A percentile compares a stretch with the other conserved stretches of the same genome.
phyloP scores from a whole-genome alignment of 2,888 invertebrate genomes.

The Himalopsyche japonica region DNA sequence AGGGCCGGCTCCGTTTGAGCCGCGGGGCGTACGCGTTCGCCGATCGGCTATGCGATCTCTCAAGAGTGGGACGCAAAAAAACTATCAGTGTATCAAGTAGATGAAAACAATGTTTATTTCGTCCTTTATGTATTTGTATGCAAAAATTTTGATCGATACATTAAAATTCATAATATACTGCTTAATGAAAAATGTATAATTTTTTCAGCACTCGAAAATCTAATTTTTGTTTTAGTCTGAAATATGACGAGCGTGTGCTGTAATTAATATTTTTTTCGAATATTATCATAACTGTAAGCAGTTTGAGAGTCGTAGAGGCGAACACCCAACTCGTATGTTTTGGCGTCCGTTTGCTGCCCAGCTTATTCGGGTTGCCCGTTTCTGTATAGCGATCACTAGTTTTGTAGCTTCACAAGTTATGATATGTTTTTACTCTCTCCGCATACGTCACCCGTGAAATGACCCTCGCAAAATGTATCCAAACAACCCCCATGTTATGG shows the following conservation, averaged over 20 bases:
- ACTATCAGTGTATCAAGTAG: neutral
- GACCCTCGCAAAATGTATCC: neutral
- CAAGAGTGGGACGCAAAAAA: neutral
- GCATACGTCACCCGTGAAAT: neutral
- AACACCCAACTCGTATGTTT: neutral
- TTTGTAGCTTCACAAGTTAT: neutral
- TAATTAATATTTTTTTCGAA: too few relatives aligned
- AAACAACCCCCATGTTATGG: neutral
- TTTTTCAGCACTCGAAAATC: too few relatives aligned
- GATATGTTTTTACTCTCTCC: neutral
- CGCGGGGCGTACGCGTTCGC: slow-evolving; percentile 9
- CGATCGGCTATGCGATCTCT: neutral
- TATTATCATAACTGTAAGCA: neutral
- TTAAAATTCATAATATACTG: too few relatives aligned
- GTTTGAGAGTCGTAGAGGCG: neutral
- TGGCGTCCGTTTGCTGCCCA: neutral
- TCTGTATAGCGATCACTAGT: neutral
- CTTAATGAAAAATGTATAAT: too few relatives aligned
- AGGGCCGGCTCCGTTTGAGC: slow-evolving; percentile 6
- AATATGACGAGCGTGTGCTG: too few relatives aligned
- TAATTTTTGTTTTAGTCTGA: too few relatives aligned
- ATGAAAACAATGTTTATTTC: too few relatives aligned
- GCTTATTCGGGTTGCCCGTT: neutral
- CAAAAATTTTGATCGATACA: too few relatives aligned
- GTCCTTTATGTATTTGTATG: too few relatives aligned